phyloP scores from a whole-genome alignment of 1,140 invertebrate genomes.

The Pseudomyrmex concolor region DNA sequence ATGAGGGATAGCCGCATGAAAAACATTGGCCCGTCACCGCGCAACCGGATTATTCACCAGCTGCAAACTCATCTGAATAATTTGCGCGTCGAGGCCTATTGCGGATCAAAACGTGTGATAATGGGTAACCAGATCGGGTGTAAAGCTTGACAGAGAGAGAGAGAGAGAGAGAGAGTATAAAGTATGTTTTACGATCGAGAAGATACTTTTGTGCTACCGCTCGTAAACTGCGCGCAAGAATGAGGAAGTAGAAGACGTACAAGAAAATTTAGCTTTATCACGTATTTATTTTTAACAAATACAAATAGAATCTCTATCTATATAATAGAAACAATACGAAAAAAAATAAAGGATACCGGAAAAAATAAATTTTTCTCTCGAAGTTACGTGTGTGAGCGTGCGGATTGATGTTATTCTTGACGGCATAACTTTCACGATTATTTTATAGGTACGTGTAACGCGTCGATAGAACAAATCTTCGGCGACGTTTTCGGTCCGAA shows the following conservation, averaged over 20 bases:
- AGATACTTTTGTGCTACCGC: neutral
- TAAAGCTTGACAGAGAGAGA: constrained; percentile 7
- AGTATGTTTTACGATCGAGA: neutral
- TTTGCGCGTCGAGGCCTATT: constrained; percentile 52
- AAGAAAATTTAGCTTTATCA: neutral
- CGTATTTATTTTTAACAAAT: neutral
- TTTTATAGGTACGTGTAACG: neutral
- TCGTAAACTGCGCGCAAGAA: neutral
- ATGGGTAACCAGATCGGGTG: constrained; percentile 63
- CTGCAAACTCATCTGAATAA: constrained; percentile 66
- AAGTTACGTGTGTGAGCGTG: neutral
- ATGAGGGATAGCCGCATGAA: constrained; percentile 74
- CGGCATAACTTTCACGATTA: neutral
- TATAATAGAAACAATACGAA: neutral
- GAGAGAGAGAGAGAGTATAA: neutral
- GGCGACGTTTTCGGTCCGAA: neutral
- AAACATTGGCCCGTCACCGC: constrained; percentile 68
- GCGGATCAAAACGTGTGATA: constrained; percentile 60
- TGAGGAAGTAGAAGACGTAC: neutral
- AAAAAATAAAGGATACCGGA: neutral
- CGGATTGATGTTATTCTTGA: neutral
- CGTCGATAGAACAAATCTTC: neutral
- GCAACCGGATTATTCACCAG: constrained; percentile 65
- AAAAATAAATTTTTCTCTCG: neutral
- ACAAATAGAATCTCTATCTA: neutral